These are phyloP conservation scores for Leptobrachium ailaonicum DNA, from an alignment of 2,113 vertebrate genomes.

Conservation along the genomic window DNA sequence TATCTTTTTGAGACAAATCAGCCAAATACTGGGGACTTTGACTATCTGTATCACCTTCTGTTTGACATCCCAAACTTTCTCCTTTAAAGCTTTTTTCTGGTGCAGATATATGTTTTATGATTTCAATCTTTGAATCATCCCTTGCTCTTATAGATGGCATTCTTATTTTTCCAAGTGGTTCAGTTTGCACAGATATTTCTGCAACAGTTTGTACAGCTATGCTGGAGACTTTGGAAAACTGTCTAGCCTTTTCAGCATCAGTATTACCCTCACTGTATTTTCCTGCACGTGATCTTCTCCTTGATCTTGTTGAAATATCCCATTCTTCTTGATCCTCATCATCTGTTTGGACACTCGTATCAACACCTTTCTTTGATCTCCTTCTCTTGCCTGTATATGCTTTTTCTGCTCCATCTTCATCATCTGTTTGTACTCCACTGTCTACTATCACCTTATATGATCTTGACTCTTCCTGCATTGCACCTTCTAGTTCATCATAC, in stretches of 20 bases:
- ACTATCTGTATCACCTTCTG: constrained; percentile 84
- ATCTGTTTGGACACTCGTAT: constrained; percentile 91
- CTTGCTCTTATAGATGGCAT: constrained; percentile 81
- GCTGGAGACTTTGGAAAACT: constrained; percentile 86
- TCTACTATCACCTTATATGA: constrained; percentile 84
- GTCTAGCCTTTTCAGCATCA: constrained; percentile 75
- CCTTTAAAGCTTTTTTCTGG: constrained; percentile 90
- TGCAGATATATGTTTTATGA: constrained; percentile 92
- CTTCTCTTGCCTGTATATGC: constrained; percentile 78
- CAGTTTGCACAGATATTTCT: constrained; percentile 97
- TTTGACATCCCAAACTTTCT: constrained; percentile 91
- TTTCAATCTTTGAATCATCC: constrained; percentile 90
- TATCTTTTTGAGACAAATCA: constrained; percentile 81
- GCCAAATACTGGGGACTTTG: constrained; percentile 71
- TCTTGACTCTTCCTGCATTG: constrained; percentile 64
- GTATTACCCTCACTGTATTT: constrained; percentile 75
- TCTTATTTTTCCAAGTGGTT: constrained; percentile 87
- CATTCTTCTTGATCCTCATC: constrained; percentile 97
- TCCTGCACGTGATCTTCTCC: constrained; percentile 79
- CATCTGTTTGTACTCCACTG: constrained; percentile 95
- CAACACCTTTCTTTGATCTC: constrained; percentile 83
- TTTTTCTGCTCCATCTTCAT: constrained; percentile 88
- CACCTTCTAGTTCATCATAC: constrained; percentile 73
- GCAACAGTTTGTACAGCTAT: constrained; percentile 96
- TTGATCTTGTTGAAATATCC: constrained; percentile 83